Evolutionary conservation across 2,888 invertebrate genomes (phyloP), one percentile per base, ranked within the genome.

Genomic region (Pachycephus smyrnensis): DNA sequence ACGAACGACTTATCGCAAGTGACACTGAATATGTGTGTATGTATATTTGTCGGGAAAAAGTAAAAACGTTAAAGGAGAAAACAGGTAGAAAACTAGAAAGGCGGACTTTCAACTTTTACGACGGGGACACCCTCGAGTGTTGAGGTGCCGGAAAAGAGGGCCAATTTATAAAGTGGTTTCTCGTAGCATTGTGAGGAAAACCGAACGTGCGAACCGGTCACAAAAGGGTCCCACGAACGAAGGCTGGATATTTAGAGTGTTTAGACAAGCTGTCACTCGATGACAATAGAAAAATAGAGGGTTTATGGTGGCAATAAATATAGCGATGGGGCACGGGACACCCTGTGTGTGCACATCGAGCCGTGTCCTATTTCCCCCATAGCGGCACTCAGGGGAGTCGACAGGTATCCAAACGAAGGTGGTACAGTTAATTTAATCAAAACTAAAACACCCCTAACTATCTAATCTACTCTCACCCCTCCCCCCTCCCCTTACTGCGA

Each of bases 231-330:
- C 77, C 33, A 80, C 78, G 75, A 75, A 79, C 77, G 79, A 84
- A 87, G 87, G 82, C 85, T 84, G 81, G 84, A 86, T 87, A 84
- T 85, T 89, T 87, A 85, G 86, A 87, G 83, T 89, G 89, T 88
- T 89, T 90, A 83, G 89, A 89, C 89, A 89, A 83, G 84, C 88
- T 85, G 88, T 88, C 89, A 87, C 80, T 76, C 79, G 78, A 78
- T 77, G 80, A 88, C 88, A 89, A 90, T 86, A 79, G 84, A 77
- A 83, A 82, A 83, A 81, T 80, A 76, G 77, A 80, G 80, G 80
- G 75, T 77, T 81, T 83, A 80, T 77, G 77, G 77, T 79, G 82
- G 80, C 80, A 84, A 83, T 84, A 84, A 84, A 84, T 83, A 82
- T 77, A 71, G 69, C 77, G 73, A 77, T 33, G 75, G 76, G 79